phyloP scores from a whole-genome alignment of 2,888 invertebrate genomes.

The Andrena trimmerana region DNA sequence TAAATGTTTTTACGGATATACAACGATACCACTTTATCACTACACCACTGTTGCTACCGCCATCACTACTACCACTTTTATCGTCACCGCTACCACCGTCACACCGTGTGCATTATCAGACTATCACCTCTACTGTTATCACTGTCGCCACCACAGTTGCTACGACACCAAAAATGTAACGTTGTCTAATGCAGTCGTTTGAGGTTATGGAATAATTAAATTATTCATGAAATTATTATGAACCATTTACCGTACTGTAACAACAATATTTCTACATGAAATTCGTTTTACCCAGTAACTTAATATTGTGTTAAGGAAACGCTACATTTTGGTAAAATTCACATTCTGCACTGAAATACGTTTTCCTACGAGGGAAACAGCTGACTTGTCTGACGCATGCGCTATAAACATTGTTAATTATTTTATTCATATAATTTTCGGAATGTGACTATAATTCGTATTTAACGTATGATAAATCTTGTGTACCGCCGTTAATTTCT shows the following conservation, averaged over 20 bases:
- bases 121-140: constrained; percentile 10
- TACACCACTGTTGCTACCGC: constrained; percentile 29
- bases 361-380: constrained; percentile 22
- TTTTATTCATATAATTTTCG: constrained; percentile 12
- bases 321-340: neutral
- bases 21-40: constrained; percentile 24
- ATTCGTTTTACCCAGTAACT: neutral
- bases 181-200: constrained; percentile 17
- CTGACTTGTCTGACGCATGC: constrained; percentile 39
- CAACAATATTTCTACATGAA: neutral
- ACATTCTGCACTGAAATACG: neutral
- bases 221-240: neutral
- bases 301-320: neutral
- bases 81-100: constrained; percentile 3
- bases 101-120: neutral
- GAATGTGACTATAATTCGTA: neutral
- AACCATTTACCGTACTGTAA: neutral
- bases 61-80: constrained; percentile 27
- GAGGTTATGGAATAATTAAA: constrained; percentile 5
- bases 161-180: constrained; percentile 20
- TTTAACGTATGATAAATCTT: neutral
- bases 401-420: neutral
- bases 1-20: constrained; percentile 16
- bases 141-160: constrained; percentile 24
- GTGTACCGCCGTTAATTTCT: neutral